Conservation (phyloP, 2,888 invertebrate genomes). For the Achlya flavicornis region DNA sequence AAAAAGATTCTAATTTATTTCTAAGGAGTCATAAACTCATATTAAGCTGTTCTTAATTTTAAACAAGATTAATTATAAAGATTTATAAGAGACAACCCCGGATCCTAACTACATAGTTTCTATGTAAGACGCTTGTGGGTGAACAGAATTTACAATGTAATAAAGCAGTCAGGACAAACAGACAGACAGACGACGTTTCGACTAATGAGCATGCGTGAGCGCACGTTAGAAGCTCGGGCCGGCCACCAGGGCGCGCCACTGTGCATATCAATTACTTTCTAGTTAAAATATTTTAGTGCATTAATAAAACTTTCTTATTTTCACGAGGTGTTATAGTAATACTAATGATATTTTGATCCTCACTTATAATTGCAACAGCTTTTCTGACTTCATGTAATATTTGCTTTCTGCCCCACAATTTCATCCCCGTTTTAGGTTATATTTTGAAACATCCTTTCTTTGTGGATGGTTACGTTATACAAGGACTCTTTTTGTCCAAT, state of each 20-base stretch:
- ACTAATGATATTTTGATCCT: neutral
- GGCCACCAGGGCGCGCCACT: conserved; percentile 34
- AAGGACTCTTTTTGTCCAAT: too few species aligned
- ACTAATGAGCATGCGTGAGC: conserved; percentile 57
- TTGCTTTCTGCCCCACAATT: too few species aligned
- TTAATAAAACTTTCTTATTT: conserved; percentile 34
- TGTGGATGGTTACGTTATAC: too few species aligned
- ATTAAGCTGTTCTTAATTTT: conserved; percentile 30
- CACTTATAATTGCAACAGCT: too few species aligned
- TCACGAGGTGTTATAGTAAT: conserved; percentile 27
- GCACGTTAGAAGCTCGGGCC: conserved; percentile 39
- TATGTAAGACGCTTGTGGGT: conserved; percentile 48
- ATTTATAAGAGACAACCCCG: conserved; percentile 49
- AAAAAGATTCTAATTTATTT: neutral
- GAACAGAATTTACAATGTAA: conserved; percentile 63
- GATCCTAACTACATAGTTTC: conserved; percentile 14
- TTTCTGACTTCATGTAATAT: too few species aligned
- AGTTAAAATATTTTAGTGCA: conserved; percentile 20
- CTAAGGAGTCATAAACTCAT: conserved; percentile 3
- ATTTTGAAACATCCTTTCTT: too few species aligned
- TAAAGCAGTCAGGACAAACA: conserved; percentile 60
- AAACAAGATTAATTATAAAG: conserved; percentile 47
- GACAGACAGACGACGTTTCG: conserved; percentile 47
- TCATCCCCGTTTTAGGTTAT: too few species aligned
- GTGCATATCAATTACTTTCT: conserved; percentile 30